Conservation (phyloP, 1,140 invertebrate species). For the Dinoponera quadriceps region DNA sequence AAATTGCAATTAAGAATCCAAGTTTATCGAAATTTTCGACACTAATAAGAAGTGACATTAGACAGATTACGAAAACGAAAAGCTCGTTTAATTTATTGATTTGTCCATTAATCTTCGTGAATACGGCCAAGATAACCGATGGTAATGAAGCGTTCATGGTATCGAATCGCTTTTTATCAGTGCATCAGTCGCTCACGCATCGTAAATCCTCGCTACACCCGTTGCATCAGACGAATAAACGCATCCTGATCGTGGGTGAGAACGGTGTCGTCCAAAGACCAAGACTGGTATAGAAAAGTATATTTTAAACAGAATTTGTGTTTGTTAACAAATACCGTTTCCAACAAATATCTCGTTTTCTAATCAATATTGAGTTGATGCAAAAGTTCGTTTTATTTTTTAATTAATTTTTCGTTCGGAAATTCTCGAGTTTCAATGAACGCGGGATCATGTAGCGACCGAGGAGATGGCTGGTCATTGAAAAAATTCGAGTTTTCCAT, state of each 20-base stretch:
- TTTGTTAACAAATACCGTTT: not conserved
- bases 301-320: not conserved
- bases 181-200: too few relatives aligned
- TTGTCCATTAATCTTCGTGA: not conserved
- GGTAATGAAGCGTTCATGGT: slow-evolving; percentile 4
- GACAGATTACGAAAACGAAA: too few relatives aligned
- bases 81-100: too few relatives aligned
- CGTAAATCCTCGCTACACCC: slow-evolving; percentile 24
- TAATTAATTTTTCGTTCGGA: too few relatives aligned
- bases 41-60: too few relatives aligned
- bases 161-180: slow-evolving; percentile 3
- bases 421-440: not conserved
- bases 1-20: too few relatives aligned
- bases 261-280: not conserved
- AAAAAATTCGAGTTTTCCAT: not conserved
- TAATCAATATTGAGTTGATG: not conserved
- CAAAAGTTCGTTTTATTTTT: too few relatives aligned
- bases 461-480: too few relatives aligned
- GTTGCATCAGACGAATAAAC: not conserved
- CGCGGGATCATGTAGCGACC: too few relatives aligned
- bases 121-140: not conserved
- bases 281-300: not conserved
- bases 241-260: not conserved
- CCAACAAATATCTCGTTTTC: not conserved
- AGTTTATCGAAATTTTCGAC: too few relatives aligned